Conservation (phyloP, 2,113 vertebrate genomes). For the Mesoclemmys tuberculata region DNA sequence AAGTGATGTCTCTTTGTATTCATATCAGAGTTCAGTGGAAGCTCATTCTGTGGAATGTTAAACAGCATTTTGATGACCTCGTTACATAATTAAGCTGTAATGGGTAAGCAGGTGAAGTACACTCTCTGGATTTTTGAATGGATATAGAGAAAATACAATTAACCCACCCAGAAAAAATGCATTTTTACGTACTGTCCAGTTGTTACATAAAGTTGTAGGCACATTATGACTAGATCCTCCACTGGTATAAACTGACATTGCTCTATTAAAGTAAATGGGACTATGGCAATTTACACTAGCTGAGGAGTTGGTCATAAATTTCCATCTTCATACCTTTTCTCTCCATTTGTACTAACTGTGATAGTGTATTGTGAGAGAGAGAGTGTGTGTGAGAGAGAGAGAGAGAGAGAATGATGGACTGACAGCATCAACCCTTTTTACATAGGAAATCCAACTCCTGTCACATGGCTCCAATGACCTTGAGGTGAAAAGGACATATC, state of each 20-base stretch:
- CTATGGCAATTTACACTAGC: background rate
- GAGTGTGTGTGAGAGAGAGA: background rate
- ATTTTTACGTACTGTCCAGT: background rate
- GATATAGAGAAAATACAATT: background rate
- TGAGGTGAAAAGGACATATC: background rate
- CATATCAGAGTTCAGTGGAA: slow-evolving; percentile 22
- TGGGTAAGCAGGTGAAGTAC: background rate
- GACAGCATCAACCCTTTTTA: background rate
- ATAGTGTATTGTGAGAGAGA: background rate
- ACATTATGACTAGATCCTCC: background rate
- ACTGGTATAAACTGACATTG: background rate
- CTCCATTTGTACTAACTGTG: background rate
- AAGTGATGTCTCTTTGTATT: slow-evolving; percentile 46
- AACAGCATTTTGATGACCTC: background rate
- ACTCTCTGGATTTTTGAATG: background rate
- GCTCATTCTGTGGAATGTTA: background rate
- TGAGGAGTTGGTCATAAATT: background rate
- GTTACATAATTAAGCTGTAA: slow-evolving; percentile 1
- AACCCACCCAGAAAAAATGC: background rate
- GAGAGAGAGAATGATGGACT: background rate
- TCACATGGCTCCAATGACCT: background rate
- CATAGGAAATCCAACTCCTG: background rate
- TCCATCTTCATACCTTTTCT: background rate
- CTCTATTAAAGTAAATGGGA: background rate
- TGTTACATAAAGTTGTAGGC: background rate